A percentile compares a stretch with the other conserved stretches of the same genome.
Evolutionary conservation across 2,888 invertebrate genomes (phyloP).

Genomic region (Spialia ferax): DNA sequence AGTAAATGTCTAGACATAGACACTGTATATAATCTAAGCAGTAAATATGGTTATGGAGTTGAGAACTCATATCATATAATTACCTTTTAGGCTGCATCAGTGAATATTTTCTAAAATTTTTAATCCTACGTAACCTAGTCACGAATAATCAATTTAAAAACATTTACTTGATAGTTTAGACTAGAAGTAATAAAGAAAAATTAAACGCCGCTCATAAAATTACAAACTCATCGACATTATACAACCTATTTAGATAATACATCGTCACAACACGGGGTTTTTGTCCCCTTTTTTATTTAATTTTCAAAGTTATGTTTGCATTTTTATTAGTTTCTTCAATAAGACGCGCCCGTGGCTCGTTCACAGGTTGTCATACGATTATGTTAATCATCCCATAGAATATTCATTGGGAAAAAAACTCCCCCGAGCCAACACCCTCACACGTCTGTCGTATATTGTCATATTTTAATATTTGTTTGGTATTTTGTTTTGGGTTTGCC

Average conservation of each 20-base stretch:
- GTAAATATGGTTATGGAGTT: no score
- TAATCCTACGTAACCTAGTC: no score
- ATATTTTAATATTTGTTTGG: constrained; percentile 4
- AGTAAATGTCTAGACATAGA: no score
- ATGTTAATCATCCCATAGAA: constrained; percentile 72
- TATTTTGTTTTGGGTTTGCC: neutral
- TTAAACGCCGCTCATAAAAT: constrained; percentile 46
- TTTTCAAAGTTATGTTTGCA: constrained; percentile 62
- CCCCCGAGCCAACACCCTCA: constrained; percentile 58
- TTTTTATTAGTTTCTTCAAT: constrained; percentile 67
- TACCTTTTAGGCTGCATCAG: no score
- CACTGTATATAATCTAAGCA: no score
- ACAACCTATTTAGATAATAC: constrained; percentile 67
- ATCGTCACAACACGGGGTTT: constrained; percentile 54
- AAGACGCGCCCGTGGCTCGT: constrained; percentile 61
- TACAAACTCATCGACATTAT: constrained; percentile 50
- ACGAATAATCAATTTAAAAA: no score
- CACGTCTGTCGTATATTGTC: constrained; percentile 22
- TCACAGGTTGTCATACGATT: constrained; percentile 74
- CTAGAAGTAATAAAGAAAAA: no score
- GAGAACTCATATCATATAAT: no score
- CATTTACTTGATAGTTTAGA: no score
- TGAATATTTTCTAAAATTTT: no score
- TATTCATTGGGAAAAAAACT: constrained; percentile 67
- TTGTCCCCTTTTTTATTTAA: constrained; percentile 53